Conservation (phyloP, 2,888 invertebrate genomes). For the Platycheirus rosarum region DNA sequence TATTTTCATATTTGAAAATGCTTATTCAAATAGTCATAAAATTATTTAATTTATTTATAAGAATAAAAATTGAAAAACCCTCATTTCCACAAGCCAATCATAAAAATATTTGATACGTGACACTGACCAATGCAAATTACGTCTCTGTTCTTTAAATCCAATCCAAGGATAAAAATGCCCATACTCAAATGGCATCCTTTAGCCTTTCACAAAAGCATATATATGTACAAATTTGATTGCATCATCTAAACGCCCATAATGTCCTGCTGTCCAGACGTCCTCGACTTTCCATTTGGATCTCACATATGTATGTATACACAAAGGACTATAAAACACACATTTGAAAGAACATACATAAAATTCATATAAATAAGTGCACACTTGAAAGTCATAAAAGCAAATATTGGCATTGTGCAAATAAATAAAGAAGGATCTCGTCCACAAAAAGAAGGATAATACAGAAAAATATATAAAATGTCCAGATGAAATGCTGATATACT, state of each 20-base stretch:
- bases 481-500: constrained; percentile 38
- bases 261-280: constrained; percentile 54
- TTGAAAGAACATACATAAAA: constrained; percentile 16
- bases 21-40: neutral
- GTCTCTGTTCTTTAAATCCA: constrained; percentile 4
- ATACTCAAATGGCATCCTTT: no score
- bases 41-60: neutral
- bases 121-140: constrained; percentile 42
- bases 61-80: neutral
- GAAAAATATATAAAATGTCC: constrained; percentile 62
- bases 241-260: constrained; percentile 46
- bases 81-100: constrained; percentile 7
- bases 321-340: constrained; percentile 18
- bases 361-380: constrained; percentile 39
- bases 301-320: constrained; percentile 13
- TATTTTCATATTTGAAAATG: no score
- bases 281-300: constrained; percentile 3
- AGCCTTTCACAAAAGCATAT: no score
- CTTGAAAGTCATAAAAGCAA: constrained; percentile 57
- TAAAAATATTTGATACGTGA: constrained; percentile 39
- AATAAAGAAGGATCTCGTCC: constrained; percentile 47
- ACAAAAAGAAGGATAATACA: constrained; percentile 19
- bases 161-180: neutral
- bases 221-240: constrained; percentile 27
- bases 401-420: constrained; percentile 68